These are phyloP conservation scores for Amphimedon queenslandica DNA, from an alignment of 37 sponge, comb jelly and placozoan species.

Conservation along the genomic window DNA sequence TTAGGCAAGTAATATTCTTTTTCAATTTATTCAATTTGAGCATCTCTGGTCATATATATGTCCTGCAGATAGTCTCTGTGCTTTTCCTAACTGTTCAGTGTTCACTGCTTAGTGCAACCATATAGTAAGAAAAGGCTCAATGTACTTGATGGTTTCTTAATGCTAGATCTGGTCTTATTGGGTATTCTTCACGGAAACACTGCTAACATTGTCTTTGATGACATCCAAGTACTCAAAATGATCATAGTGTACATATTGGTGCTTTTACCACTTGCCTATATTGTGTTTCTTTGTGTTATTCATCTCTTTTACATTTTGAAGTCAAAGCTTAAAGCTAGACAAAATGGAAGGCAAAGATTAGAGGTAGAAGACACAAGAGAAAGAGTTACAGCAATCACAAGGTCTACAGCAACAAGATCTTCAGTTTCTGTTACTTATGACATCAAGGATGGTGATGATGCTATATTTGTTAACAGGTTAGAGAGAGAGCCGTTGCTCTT, in stretches of 20 bases:
- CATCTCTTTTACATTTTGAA: neutral
- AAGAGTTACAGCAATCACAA: neutral
- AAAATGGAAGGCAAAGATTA: too few species aligned
- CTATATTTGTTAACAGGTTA: neutral
- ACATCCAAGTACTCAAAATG: neutral
- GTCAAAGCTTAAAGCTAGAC: neutral
- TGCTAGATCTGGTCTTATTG: conserved; percentile 16
- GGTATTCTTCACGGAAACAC: conserved; percentile 11
- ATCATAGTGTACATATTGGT: conserved; percentile 5
- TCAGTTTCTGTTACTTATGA: neutral
- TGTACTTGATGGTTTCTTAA: conserved; percentile 10
- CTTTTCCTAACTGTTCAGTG: neutral
- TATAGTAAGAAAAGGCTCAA: conserved; percentile 21
- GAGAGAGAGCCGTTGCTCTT: conserved; percentile 7
- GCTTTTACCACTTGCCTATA: conserved; percentile 9
- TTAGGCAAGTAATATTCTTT: conserved; percentile 27
- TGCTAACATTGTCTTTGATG: conserved; percentile 10
- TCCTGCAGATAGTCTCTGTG: conserved; percentile 14
- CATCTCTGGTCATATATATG: neutral
- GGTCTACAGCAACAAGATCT: neutral
- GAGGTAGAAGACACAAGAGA: too few species aligned
- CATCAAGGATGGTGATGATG: neutral
- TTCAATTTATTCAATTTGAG: neutral
- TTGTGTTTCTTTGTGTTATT: neutral
- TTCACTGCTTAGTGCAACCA: conserved; percentile 14